Percentiles rank a stretch among this genome's conserved stretches.
Evolutionary conservation across 2,797 vertebrate genomes (phyloP).

Genomic region (Siniperca undulata): DNA sequence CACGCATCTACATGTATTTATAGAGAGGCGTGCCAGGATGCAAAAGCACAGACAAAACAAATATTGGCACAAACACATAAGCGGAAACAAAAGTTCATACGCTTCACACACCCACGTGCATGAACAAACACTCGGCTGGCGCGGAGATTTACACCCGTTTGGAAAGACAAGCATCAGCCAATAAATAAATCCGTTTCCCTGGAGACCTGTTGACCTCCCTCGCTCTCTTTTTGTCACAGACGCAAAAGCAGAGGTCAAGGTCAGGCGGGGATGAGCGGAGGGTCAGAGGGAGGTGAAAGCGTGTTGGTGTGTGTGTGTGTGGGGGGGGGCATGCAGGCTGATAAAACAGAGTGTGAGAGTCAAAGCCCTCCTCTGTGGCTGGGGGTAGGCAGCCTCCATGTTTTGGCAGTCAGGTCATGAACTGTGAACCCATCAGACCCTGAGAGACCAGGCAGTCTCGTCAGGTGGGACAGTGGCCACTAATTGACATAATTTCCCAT

Average conservation of each 20-base stretch:
- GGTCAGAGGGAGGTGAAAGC: slow-evolving; percentile 63
- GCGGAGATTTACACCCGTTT: slow-evolving; percentile 63
- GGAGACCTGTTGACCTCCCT: slow-evolving; percentile 57
- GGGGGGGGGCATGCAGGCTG: slow-evolving; percentile 21
- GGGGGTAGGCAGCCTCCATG: slow-evolving; percentile 52
- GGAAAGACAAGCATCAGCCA: slow-evolving; percentile 70
- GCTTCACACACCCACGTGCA: slow-evolving; percentile 28
- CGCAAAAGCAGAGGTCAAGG: slow-evolving; percentile 74
- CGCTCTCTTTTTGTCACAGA: slow-evolving; percentile 46
- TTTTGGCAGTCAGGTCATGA: slow-evolving; percentile 72
- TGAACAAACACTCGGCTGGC: slow-evolving; percentile 39
- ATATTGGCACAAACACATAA: slow-evolving; percentile 31
- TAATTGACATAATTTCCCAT: slow-evolving; percentile 84
- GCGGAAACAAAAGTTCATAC: slow-evolving; percentile 39
- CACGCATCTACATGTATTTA: slow-evolving; percentile 38
- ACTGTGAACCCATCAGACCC: slow-evolving; percentile 71
- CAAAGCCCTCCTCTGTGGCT: slow-evolving; percentile 30
- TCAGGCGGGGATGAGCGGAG: slow-evolving; percentile 65
- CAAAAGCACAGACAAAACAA: slow-evolving; percentile 54
- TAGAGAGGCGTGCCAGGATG: slow-evolving; percentile 36
- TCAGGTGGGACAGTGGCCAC: slow-evolving; percentile 69
- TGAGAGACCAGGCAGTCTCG: slow-evolving; percentile 45
- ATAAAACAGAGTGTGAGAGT: slow-evolving; percentile 38
- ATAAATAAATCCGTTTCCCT: slow-evolving; percentile 74
- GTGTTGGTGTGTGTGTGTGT: slow-evolving; percentile 28